Percentiles rank a stretch among this genome's conserved stretches.
phyloP scores from a whole-genome alignment of 1,140 invertebrate species.

The Coptotermes formosanus region DNA sequence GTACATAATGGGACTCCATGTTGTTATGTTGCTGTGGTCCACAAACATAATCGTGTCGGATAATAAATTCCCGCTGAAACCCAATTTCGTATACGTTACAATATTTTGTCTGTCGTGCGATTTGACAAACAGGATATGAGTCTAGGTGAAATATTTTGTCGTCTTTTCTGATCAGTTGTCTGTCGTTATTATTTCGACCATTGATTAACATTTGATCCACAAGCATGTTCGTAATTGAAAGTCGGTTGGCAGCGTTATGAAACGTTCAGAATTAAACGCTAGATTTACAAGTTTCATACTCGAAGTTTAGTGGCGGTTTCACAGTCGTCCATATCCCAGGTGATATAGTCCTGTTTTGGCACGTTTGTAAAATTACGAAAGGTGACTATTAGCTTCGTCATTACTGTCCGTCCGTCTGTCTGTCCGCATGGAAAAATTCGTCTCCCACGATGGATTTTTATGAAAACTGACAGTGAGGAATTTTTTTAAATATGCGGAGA shows the following conservation, averaged over 20 bases:
- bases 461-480: too few relatives aligned
- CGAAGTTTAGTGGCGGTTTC: too few relatives aligned
- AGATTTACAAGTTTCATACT: not conserved
- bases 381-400: too few relatives aligned
- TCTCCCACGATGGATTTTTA: too few relatives aligned
- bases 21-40: not conserved
- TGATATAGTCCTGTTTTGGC: too few relatives aligned
- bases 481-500: too few relatives aligned
- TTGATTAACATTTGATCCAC: not conserved
- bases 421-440: too few relatives aligned
- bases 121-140: not conserved
- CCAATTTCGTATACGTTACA: not conserved
- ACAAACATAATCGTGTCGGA: not conserved
- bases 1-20: not conserved
- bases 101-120: not conserved
- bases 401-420: too few relatives aligned
- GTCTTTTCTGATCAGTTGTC: not conserved
- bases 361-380: too few relatives aligned
- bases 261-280: not conserved
- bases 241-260: not conserved
- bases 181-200: not conserved
- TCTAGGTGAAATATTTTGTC: not conserved
- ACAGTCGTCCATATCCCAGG: too few relatives aligned
- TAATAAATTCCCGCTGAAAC: conserved; percentile 9
- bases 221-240: not conserved